A percentile compares a stretch with the other conserved stretches of the same genome.
phyloP scores from a whole-genome alignment of 2,888 invertebrate genomes.

The Amphipyra tragopoginis region DNA sequence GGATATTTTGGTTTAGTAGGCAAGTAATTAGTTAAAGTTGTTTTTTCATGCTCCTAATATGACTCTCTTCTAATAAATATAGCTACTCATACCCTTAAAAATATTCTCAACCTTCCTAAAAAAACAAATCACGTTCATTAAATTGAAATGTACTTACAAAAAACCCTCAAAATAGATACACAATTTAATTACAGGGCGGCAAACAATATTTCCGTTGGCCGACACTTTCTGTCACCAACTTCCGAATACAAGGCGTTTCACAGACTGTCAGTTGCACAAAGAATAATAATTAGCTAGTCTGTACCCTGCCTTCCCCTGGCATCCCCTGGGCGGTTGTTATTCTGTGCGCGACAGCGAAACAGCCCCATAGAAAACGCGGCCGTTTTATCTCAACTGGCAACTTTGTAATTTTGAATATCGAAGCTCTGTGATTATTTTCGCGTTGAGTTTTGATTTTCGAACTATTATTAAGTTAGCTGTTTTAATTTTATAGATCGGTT shows the following conservation, averaged over 20 bases:
- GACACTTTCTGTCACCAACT: slow-evolving; percentile 48
- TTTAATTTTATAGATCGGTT: slow-evolving; percentile 10
- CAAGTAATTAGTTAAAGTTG: too few relatives aligned
- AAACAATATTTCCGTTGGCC: slow-evolving; percentile 34
- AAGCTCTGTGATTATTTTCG: slow-evolving; percentile 17
- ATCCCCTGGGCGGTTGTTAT: slow-evolving; percentile 21
- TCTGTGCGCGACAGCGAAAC: slow-evolving; percentile 45
- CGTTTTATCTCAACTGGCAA: slow-evolving; percentile 44
- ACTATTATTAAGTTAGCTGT: slow-evolving; percentile 40
- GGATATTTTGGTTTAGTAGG: too few relatives aligned
- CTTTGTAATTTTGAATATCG: slow-evolving; percentile 42
- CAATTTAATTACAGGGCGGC: slow-evolving; percentile 45
- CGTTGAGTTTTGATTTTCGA: slow-evolving; percentile 39
- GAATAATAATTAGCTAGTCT: slow-evolving; percentile 60
- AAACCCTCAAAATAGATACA: slow-evolving; percentile 32
- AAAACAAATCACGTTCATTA: neutral
- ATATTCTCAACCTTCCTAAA: neutral
- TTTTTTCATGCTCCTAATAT: too few relatives aligned
- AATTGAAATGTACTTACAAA: slow-evolving; percentile 12
- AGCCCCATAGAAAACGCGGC: slow-evolving; percentile 19
- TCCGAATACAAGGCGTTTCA: slow-evolving; percentile 38
- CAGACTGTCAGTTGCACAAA: slow-evolving; percentile 60
- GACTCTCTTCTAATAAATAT: too few relatives aligned
- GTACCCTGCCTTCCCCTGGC: slow-evolving; percentile 6
- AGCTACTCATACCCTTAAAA: too few relatives aligned